Conservation (phyloP, 2,113 vertebrate species). For the Oreocharis arfaki region DNA sequence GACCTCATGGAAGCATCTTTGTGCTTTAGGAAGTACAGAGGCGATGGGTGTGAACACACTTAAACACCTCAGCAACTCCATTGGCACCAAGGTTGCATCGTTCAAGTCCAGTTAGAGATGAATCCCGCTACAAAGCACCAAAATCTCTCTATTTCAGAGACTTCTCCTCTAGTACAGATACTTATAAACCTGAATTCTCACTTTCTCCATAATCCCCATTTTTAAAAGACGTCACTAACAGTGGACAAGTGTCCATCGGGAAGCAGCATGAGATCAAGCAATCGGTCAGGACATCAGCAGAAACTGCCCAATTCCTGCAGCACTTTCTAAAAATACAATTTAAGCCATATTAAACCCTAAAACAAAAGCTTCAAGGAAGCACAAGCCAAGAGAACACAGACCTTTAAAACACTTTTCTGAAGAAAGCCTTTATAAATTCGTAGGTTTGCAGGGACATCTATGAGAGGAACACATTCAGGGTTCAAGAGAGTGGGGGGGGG, state of each 20-base stretch:
- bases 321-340: background rate
- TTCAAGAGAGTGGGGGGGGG: rapidly evolving
- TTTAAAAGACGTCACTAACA: background rate
- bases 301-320: background rate
- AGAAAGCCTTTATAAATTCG: background rate
- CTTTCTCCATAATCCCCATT: background rate
- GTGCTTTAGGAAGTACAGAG: background rate
- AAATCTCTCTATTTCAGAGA: background rate
- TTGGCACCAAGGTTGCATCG: rapidly evolving
- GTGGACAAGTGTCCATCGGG: rapidly evolving
- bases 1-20: background rate
- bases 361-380: background rate
- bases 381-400: background rate
- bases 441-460: background rate
- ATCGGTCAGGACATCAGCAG: background rate
- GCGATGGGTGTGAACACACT: rapidly evolving
- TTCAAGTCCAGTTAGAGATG: rapidly evolving
- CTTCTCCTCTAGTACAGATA: background rate
- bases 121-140: background rate
- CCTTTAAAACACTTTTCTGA: background rate
- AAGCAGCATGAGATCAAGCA: rapidly evolving
- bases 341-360: background rate
- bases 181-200: background rate
- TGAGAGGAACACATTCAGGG: background rate
- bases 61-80: rapidly evolving